These are phyloP conservation scores for Ivindomyrus marchei DNA, from an alignment of 2,113 vertebrate genomes.

Conservation along the genomic window DNA sequence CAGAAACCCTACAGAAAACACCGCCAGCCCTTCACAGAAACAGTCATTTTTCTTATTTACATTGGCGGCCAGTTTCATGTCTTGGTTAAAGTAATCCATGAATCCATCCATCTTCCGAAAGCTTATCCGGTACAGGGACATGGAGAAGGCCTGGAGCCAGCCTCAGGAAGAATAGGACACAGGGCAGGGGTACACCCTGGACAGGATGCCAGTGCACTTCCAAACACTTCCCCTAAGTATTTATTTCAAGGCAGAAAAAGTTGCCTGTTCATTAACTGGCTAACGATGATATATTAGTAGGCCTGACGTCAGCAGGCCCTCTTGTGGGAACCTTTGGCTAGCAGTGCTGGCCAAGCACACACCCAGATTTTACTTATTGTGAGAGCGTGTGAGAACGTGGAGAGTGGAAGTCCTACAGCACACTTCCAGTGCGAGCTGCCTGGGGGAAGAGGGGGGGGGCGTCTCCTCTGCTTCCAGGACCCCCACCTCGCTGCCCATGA, in stretches of 20 bases:
- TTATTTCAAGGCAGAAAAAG: neutral
- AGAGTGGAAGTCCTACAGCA: neutral
- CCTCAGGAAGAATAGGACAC: neutral
- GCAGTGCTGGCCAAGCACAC: neutral
- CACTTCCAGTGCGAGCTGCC: neutral
- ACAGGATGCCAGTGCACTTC: neutral
- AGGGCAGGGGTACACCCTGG: neutral
- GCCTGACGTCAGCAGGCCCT: neutral
- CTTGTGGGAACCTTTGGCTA: neutral
- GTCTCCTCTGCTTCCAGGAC: neutral
- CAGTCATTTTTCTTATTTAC: neutral
- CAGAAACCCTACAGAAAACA: neutral
- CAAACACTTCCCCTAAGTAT: neutral
- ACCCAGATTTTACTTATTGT: neutral
- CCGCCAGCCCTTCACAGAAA: neutral
- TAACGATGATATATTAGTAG: neutral
- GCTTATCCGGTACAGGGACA: neutral
- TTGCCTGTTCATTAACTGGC: neutral
- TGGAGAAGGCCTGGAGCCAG: neutral
- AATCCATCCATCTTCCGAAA: neutral
- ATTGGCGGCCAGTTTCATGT: neutral
- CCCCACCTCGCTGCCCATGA: neutral
- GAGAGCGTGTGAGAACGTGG: neutral
- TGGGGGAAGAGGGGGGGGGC: neutral
- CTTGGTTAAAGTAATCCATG: neutral